phyloP scores from a whole-genome alignment of 1,140 invertebrate species.

The Anastrepha ludens region DNA sequence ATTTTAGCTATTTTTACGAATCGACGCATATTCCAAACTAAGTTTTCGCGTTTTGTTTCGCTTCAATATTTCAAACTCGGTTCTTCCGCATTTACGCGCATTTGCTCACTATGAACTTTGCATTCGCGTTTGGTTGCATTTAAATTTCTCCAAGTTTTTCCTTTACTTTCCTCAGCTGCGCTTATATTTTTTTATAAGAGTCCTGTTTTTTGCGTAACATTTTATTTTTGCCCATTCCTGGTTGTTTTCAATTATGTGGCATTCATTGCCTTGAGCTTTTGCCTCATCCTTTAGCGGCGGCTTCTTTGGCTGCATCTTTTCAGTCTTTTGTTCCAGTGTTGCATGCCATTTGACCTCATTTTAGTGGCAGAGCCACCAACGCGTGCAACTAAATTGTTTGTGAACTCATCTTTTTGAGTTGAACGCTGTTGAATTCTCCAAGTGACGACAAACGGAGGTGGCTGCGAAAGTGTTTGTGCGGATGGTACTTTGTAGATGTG shows the following conservation, averaged over 20 bases:
- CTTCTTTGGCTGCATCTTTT: slow-evolving; percentile 18
- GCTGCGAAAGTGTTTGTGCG: neutral
- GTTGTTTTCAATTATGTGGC: slow-evolving; percentile 31
- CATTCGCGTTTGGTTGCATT: neutral
- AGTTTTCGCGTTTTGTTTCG: too few species aligned
- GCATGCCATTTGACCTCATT: slow-evolving; percentile 38
- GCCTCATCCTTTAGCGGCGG: slow-evolving; percentile 19
- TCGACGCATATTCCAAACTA: too few species aligned
- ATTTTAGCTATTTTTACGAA: too few species aligned
- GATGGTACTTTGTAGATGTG: too few species aligned
- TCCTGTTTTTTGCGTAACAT: neutral
- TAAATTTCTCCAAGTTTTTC: slow-evolving; percentile 23
- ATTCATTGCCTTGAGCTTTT: slow-evolving; percentile 47
- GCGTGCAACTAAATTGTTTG: slow-evolving; percentile 29
- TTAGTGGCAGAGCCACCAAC: neutral
- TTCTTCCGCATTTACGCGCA: neutral
- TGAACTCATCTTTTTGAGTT: slow-evolving; percentile 27
- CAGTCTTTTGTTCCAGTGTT: slow-evolving; percentile 10
- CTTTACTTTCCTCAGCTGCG: neutral
- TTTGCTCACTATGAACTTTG: neutral
- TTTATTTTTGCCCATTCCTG: neutral
- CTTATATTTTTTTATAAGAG: neutral
- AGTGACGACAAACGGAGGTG: neutral
- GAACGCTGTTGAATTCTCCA: neutral
- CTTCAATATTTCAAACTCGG: neutral